Evolutionary conservation across 2,113 vertebrate genomes (phyloP), one percentile per base, ranked within the genome.

Genomic region (Baryphthengus martii): DNA sequence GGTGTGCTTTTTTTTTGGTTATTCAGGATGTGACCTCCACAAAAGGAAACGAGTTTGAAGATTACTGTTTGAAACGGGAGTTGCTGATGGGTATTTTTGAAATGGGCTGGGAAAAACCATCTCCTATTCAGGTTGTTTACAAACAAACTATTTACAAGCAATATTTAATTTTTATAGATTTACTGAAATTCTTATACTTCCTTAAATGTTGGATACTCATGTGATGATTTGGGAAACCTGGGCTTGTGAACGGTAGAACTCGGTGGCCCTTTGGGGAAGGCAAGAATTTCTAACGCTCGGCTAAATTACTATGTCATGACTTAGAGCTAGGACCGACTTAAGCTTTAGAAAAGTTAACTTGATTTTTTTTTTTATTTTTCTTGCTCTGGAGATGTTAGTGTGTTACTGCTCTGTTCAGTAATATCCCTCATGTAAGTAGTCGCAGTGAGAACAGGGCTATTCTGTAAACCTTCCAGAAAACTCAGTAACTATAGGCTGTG

Each of bases 41-140:
- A 96, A 99, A 99, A 99, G 99, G 99, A 98, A 99, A 99, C 68
- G 99, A 99, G 94, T 99, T 99, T 99, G 99, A 99, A 98, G 99
- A 99, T 98, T 99, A 99, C 96, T 99, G 99, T 98, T 98, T 99
- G 96, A 99, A 99, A 98, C 98, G 99, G 97, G 99, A 99, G 98
- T 98, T 99, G 96, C 98, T 99, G 89, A 99, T 99, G 99, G 99
- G 99, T 97, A 99, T 99, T 98, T 99, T 99, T 98, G 99, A 99
- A 98, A 99, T 99, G 99, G 99, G 99, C 98, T 99, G 99, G 99
- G 99, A 99, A 98, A 99, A 99, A 95, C 99, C 99, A 42, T 99
- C 99, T 98, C 99, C 99, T 96, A 99, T 99, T 94, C 99, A 99
- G 99, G 99, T 99, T 96, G 63, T 95, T 95, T 40, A 55, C 75